Conservation (phyloP, 2,888 invertebrate genomes). For the Drosophila birchii region DNA sequence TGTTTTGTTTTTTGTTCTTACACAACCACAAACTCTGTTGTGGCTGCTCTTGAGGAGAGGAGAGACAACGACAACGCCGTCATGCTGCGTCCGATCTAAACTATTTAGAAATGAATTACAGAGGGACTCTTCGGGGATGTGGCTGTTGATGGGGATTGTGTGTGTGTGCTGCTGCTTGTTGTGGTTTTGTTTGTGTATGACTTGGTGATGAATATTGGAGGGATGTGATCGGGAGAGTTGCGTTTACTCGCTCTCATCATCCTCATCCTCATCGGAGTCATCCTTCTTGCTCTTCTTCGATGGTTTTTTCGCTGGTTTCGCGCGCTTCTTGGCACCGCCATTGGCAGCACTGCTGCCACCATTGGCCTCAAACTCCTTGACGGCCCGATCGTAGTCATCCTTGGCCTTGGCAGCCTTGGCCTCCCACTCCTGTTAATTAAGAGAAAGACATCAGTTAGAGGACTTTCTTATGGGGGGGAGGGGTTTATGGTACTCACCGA, state of each 20-base stretch:
- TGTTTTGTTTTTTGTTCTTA: conserved; percentile 7
- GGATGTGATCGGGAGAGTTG: conserved; percentile 2
- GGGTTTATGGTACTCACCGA: conserved; percentile 86
- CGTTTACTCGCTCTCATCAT: conserved; percentile 88
- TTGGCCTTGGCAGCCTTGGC: conserved; percentile 94
- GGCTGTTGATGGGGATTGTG: conserved; percentile 8
- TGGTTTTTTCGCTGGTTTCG: conserved; percentile 85
- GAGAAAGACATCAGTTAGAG: neutral
- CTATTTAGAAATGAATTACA: conserved; percentile 23
- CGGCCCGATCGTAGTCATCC: conserved; percentile 93
- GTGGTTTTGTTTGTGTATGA: conserved; percentile 25
- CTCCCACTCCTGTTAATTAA: conserved; percentile 91
- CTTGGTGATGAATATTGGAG: conserved; percentile 35
- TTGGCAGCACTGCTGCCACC: conserved; percentile 87
- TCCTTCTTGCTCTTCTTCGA: conserved; percentile 87
- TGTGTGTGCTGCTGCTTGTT: conserved; percentile 26
- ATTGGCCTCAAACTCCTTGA: conserved; percentile 94
- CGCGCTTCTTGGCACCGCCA: conserved; percentile 86
- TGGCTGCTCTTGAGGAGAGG: conserved; percentile 4
- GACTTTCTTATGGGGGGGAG: too few species aligned
- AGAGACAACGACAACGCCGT: neutral
- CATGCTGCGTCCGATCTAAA: conserved; percentile 7
- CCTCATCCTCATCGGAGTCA: conserved; percentile 87
- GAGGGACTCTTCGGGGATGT: neutral
- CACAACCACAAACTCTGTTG: conserved; percentile 16